Evolutionary conservation across 2,888 invertebrate species (phyloP).

Genomic region (Platerodrilus igneus): DNA sequence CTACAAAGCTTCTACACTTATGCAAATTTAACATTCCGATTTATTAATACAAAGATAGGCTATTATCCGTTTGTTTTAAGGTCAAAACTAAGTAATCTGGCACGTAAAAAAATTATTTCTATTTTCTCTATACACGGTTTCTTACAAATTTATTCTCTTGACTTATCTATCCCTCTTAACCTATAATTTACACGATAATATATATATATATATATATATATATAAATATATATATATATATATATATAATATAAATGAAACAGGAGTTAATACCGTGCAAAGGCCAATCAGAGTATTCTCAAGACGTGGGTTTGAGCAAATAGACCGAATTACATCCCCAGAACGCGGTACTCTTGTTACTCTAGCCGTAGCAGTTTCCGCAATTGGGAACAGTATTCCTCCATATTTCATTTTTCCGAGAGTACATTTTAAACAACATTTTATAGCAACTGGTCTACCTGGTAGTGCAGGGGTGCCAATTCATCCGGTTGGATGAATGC

Average conservation of each 20-base stretch:
- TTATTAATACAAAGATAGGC: too few species aligned
- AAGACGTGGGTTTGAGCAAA: conserved; percentile 24
- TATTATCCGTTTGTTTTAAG: too few species aligned
- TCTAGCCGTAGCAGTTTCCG: conserved; percentile 14
- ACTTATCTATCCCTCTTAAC: too few species aligned
- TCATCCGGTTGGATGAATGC: conserved; percentile 36
- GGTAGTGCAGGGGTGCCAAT: conserved; percentile 37
- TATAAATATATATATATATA: neutral
- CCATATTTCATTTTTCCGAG: conserved; percentile 35
- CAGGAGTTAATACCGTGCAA: neutral
- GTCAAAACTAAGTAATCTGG: too few species aligned
- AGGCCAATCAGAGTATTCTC: too few species aligned
- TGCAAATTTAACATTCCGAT: too few species aligned
- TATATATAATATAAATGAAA: conserved; percentile 1
- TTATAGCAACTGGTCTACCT: conserved; percentile 29
- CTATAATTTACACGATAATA: too few species aligned
- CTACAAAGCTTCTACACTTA: too few species aligned
- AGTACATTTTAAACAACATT: conserved; percentile 22
- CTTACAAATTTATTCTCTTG: too few species aligned
- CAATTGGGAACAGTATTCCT: conserved; percentile 13
- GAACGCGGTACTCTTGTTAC: conserved; percentile 12
- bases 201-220: too few species aligned
- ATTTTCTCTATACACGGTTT: too few species aligned
- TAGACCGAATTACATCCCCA: conserved; percentile 10
- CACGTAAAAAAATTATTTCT: too few species aligned